Conservation (phyloP, 2,888 invertebrate species). For the Drosophila mercatorum region DNA sequence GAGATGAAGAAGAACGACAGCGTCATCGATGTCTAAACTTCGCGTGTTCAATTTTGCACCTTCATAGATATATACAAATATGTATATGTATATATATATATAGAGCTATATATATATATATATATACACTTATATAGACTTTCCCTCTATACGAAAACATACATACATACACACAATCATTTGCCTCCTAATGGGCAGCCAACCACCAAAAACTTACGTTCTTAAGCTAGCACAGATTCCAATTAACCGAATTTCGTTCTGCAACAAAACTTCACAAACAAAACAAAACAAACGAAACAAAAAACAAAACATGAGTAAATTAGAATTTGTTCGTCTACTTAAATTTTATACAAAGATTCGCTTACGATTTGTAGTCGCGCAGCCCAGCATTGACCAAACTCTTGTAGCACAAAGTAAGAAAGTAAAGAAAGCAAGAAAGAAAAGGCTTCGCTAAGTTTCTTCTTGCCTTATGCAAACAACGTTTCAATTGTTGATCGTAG, state of each 20-base stretch:
- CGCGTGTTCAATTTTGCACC: slow-evolving; percentile 68
- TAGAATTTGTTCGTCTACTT: slow-evolving; percentile 9
- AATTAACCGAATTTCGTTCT: slow-evolving; percentile 33
- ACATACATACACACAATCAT: slow-evolving; percentile 23
- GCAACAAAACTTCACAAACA: background rate
- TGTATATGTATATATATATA: slow-evolving; percentile 23
- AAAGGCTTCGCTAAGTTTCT: slow-evolving; percentile 27
- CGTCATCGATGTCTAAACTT: slow-evolving; percentile 89
- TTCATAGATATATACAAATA: slow-evolving; percentile 22
- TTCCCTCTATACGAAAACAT: slow-evolving; percentile 13
- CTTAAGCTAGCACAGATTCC: slow-evolving; percentile 61
- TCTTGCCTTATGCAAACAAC: background rate
- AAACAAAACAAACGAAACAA: background rate
- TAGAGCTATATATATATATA: slow-evolving; percentile 24
- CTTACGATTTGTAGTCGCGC: slow-evolving; percentile 20
- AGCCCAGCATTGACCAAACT: slow-evolving; percentile 22
- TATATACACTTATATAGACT: slow-evolving; percentile 35
- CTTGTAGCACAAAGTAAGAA: slow-evolving; percentile 6
- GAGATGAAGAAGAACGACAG: slow-evolving; percentile 90
- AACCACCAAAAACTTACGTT: slow-evolving; percentile 50
- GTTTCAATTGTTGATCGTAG: slow-evolving; percentile 41
- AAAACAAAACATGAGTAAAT: background rate
- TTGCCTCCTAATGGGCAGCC: slow-evolving; percentile 24
- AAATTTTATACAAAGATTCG: slow-evolving; percentile 13
- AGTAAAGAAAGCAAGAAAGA: background rate